phyloP scores from a whole-genome alignment of 2,113 vertebrate species.

The Upupa epops region DNA sequence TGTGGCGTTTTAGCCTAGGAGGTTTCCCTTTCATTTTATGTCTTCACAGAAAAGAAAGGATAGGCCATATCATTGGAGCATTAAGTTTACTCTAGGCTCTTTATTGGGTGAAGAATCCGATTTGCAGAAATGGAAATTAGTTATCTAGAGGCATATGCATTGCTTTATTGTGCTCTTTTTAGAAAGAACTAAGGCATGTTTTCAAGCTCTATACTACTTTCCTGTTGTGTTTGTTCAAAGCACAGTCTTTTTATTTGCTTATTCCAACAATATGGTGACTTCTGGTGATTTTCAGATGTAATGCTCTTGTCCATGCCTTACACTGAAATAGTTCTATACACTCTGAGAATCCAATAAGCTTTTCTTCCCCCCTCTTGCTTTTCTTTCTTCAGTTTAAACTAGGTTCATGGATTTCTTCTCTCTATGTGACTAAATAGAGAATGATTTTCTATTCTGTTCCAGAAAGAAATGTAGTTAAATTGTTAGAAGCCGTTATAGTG shows the following conservation, averaged over 20 bases:
- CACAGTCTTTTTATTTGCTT: background rate
- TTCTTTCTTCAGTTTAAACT: background rate
- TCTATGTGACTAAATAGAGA: background rate
- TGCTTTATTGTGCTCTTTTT: background rate
- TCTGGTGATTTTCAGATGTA: constrained; percentile 30
- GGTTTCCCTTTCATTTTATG: background rate
- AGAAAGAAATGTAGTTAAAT: background rate
- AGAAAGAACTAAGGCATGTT: background rate
- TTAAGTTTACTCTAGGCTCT: background rate
- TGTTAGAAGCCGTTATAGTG: background rate
- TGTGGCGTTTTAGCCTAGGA: background rate
- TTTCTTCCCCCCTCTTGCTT: background rate
- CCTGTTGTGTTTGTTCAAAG: background rate
- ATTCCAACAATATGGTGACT: background rate
- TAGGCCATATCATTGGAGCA: background rate
- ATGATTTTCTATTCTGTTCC: background rate
- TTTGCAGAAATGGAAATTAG: constrained; percentile 29
- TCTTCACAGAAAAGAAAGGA: constrained; percentile 17
- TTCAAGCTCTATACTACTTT: background rate
- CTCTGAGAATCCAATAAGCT: background rate
- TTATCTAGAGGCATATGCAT: background rate
- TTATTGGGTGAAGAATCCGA: background rate
- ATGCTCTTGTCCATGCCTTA: background rate
- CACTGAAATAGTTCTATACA: background rate
- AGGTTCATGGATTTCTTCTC: background rate